Base-by-base conservation (phyloP, 2,113 vertebrate species). In the Cryptoleucopteryx plumbea region DNA sequence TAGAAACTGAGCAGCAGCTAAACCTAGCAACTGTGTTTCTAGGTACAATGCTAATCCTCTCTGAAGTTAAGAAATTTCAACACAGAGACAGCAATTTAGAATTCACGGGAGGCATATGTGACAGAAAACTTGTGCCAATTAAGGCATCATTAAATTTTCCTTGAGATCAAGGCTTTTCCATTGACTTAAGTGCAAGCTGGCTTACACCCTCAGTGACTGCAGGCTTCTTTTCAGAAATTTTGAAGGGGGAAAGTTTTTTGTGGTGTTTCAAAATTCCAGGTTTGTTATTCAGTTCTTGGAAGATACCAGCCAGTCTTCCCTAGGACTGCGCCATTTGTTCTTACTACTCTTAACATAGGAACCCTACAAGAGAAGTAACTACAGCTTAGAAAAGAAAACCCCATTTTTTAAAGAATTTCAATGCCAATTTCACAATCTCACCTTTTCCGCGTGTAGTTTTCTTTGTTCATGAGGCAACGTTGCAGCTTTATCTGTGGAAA, bases 401-500 rank as follows among this genome's bases (percentile, higher is more conserved):
- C 38, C 8, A 4, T 43, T 59, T 52, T 59, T 59, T 25, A 11
- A 15, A 1, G 9, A 2, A 72, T n/a, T 53, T 13, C 36, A 29
- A 4, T 11, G 26, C 7, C 50, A 7, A 2, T 43, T 75, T 16
- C 68, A 34, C 32, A 10, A 2, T 11, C 98, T 98, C 98, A 99
- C 99, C 99, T 99, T 99, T 94, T 99, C 99, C 7, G 99, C 99
- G 0, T 99, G 99, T 31, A 99, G 98, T 74, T 99, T 99, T 88
- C 99, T 99, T 90, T 99, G 99, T 22, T 99, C 99, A 1, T 99
- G 99, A 90, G 99, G 99, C 97, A 99, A 97, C 1, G 99, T 99
- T 48, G 99, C 99, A 43, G 99, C 99, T 98, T 99, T 99, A 91
- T 99, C 99, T 99, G 97, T 32, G 86, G 62, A 38, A 17, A 43